Base-by-base conservation (phyloP, 2,113 vertebrate genomes). In the Mesocricetus auratus region DNA sequence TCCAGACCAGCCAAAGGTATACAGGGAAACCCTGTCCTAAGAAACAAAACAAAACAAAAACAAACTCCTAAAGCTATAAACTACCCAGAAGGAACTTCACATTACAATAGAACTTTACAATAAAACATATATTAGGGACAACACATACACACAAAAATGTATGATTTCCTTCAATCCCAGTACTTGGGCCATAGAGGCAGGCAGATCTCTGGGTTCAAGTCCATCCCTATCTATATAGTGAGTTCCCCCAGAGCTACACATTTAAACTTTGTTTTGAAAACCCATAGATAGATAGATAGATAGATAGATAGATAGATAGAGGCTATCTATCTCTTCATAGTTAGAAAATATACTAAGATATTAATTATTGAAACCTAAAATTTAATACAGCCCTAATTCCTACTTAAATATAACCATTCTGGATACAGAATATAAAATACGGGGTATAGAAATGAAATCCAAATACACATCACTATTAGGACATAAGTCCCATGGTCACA, bases 361-460 rank as follows among this genome's bases (percentile, higher is more conserved):
- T 69, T 60, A 29, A 64, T 47, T 96, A n/a, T 53, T 91, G 77
- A n/a, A 94, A 90, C 26, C 56, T 77, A 64, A 88, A 93, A 93
- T 64, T 94, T 50, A 75, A 56, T 58, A 22, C 29, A 75, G 33
- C 87, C 19, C 9, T 90, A 90, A 89, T 75, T 81, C 87, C n/a
- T 82, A 94, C n/a, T 42, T 56, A 10, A 39, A 36, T 56, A 64
- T 42, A 2, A 56, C 68, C 73, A 50, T 60, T 19, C 19, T 45
- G 31, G 7, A 36, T 74, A 31, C n/a, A 86, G 26, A 90, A 86
- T n/a, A 29, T 73, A 66, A 50, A 92, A 77, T 71, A 86, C 3
- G 2, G 58, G 12, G 3, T 45, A 79, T 83, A 88, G 15, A n/a
- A 97, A 69, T 74, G 56, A 78, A 78, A 45, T 56, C 42, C 89